Conservation (phyloP, 1,140 invertebrate species). For the Musca domestica region DNA sequence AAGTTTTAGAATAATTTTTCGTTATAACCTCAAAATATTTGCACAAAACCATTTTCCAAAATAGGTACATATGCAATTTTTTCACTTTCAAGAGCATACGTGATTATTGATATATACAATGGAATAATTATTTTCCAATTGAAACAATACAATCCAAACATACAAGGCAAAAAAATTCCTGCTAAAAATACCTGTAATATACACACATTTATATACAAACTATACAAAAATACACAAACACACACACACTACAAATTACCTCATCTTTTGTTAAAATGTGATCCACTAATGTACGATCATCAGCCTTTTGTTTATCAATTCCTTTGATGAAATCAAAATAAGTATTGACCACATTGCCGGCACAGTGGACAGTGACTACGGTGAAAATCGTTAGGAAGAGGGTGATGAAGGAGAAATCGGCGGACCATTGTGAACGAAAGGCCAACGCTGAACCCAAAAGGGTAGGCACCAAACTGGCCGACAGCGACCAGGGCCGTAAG, state of each 20-base stretch:
- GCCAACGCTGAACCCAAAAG: conserved; percentile 76
- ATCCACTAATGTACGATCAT: conserved; percentile 90
- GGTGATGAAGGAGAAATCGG: conserved; percentile 74
- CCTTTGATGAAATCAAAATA: conserved; percentile 94
- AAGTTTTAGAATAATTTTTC: no score
- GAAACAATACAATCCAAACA: neutral
- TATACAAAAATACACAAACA: neutral
- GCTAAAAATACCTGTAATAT: neutral
- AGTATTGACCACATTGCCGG: conserved; percentile 95
- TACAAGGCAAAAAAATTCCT: neutral
- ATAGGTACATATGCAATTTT: no score
- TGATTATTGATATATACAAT: no score
- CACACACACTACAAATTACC: conserved; percentile 34
- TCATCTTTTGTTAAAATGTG: conserved; percentile 66
- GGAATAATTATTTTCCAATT: no score
- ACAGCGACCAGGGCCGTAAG: conserved; percentile 88
- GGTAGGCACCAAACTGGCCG: conserved; percentile 86
- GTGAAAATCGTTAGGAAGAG: conserved; percentile 80
- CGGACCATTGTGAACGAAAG: conserved; percentile 69
- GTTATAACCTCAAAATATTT: no score
- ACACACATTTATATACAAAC: neutral
- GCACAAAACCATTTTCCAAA: no score
- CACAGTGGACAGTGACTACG: conserved; percentile 87
- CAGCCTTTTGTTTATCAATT: conserved; percentile 87
- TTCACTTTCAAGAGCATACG: no score